Evolutionary conservation across 2,888 invertebrate genomes (phyloP).

Genomic region (Gibbula magus): DNA sequence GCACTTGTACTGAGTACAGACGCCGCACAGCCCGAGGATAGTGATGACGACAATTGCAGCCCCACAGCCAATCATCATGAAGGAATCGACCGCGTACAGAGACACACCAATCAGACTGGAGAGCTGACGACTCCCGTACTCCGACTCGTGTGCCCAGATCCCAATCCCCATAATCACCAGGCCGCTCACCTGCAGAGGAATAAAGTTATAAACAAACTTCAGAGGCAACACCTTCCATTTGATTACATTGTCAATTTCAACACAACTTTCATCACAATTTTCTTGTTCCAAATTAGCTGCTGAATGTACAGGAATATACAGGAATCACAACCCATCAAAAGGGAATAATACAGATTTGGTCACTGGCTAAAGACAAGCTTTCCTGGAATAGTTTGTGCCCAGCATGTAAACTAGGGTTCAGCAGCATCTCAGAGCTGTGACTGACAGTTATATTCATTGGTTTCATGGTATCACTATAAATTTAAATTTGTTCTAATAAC

Average conservation of each 20-base stretch:
- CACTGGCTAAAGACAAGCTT: too few relatives aligned
- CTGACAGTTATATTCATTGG: too few relatives aligned
- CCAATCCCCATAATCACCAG: slow-evolving; percentile 60
- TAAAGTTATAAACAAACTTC: background rate
- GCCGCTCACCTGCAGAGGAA: slow-evolving; percentile 54
- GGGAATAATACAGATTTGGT: too few relatives aligned
- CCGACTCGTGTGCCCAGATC: slow-evolving; percentile 62
- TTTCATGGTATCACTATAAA: too few relatives aligned
- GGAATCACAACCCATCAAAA: too few relatives aligned
- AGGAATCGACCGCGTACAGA: slow-evolving; percentile 62
- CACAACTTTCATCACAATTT: background rate
- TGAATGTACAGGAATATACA: too few relatives aligned
- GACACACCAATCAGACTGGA: slow-evolving; percentile 57
- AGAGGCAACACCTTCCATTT: too few relatives aligned
- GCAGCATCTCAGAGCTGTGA: too few relatives aligned
- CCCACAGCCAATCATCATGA: slow-evolving; percentile 60
- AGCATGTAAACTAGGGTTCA: too few relatives aligned
- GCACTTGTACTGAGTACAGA: slow-evolving; percentile 56
- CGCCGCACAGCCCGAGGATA: slow-evolving; percentile 53
- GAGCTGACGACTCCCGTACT: slow-evolving; percentile 63
- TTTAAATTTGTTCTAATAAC: too few relatives aligned
- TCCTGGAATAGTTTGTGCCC: too few relatives aligned
- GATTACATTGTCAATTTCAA: background rate
- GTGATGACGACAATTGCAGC: slow-evolving; percentile 54
- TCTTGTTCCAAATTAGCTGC: too few relatives aligned